Evolutionary conservation across 2,888 invertebrate species (phyloP), one percentile per base, ranked within the genome.

Genomic region (Ganaspis brasiliensis): DNA sequence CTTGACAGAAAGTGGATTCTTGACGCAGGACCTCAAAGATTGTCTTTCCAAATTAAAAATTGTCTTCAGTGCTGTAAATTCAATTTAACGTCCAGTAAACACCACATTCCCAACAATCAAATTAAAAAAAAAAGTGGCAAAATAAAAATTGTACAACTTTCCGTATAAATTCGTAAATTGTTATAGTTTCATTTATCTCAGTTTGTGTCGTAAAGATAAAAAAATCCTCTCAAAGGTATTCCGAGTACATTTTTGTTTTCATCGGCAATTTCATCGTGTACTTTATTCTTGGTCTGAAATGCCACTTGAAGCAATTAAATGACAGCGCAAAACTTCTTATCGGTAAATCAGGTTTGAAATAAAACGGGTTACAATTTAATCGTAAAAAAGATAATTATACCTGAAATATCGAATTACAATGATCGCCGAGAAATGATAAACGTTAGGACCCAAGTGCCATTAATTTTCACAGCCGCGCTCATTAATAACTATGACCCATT

Each of bases 381-480:
- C 67, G 24, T 67, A 45, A 67, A 67, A 67, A 26, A 10, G n/a
- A 45, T 67, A 67, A 67, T 67, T 67, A 67, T 45, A 67, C 26
- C 24, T 67, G 67, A 67, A 45, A 67, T 45, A 67, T 67, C 45
- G 67, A 67, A 67, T 67, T 67, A 67, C 67, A 67, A 67, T 67
- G 26, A 67, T 67, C 24, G 9, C 45, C 14, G 26, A 24, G 45
- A 67, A 67, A 45, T 67, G 67, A 67, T 67, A 67, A 67, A 67
- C 40, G 45, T 40, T 45, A 67, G 45, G 67, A 67, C 14, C 24
- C 24, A 67, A 45, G 10, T 45, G 45, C 67, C 26, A 67, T 67
- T 67, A 67, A 67, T 67, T 67, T 67, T 67, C 63, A 40, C 45
- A 26, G 45, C 67, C 24, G 67, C 67, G 45, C 40, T 45, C 67